Evolutionary conservation across 1,140 invertebrate genomes (phyloP), one percentile per base, ranked within the genome.

Genomic region (Trissolcus basalis): DNA sequence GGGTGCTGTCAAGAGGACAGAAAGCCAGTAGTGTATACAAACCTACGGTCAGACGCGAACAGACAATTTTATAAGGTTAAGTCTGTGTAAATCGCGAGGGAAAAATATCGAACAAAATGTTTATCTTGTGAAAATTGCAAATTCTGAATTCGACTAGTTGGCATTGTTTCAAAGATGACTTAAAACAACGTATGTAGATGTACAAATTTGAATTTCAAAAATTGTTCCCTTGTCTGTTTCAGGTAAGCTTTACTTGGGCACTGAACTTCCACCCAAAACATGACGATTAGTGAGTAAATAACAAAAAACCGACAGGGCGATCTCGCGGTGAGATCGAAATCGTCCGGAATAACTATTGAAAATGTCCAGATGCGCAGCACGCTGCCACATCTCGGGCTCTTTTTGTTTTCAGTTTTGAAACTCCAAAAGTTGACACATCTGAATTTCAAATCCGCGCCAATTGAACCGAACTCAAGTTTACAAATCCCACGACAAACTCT

Each of bases 391-490:
- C 15, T 41, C 35, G 15, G 43, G 10, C 15, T 41, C 12, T 60
- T 60, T 69, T 60, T 43, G 56, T 69, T 60, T 69, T 55, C 14
- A 39, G 43, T 49, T 55, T 48, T 32, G 32, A 45, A 49, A 60
- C 49, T 69, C 13, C 10, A 14, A 27, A 27, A 45, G 49, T 60
- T 60, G 50, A 69, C 56, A 55, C 44, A 69, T 69, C 58, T 60
- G 65, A 69, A 69, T 48, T 69, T 69, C 56, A 60, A 49, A 69
- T 69, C 54, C 13, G 2, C 19, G 36, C 49, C 65, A 69, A 60
- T 67, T 67, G 54, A 67, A 67, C 63, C 49, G 53, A 65, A 65
- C 59, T 68, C 64, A 68, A 68, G 64, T 68, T 68, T 68, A 59
- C 64, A 59, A 59, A 59, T 59, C 64, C 59, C 64, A 14, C 15